phyloP scores from a whole-genome alignment of 2,888 invertebrate species.

The Aproaerema taeniolella region DNA sequence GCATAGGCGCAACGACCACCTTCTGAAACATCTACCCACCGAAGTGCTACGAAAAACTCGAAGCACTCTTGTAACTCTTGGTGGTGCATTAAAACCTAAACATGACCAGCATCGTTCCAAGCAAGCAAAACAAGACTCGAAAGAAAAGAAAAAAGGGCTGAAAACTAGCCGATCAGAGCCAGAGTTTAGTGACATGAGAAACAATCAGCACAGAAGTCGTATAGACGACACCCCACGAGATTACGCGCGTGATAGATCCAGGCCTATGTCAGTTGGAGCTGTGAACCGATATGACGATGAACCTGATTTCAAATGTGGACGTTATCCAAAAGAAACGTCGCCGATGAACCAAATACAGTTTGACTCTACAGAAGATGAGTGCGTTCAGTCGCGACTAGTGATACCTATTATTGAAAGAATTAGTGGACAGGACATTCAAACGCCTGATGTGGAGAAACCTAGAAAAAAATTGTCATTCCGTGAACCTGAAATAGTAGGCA shows the following conservation, averaged over 20 bases:
- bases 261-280: conserved; percentile 62
- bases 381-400: conserved; percentile 59
- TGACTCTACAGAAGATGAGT: conserved; percentile 57
- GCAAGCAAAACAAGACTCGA: conserved; percentile 59
- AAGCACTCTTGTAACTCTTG: conserved; percentile 61
- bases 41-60: conserved; percentile 66
- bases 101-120: conserved; percentile 44
- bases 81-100: conserved; percentile 66
- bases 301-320: conserved; percentile 37
- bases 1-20: conserved; percentile 57
- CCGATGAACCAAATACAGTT: conserved; percentile 41
- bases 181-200: conserved; percentile 53
- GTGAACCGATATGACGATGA: conserved; percentile 52
- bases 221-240: conserved; percentile 43
- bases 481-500: conserved; percentile 85
- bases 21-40: conserved; percentile 60
- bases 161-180: conserved; percentile 60
- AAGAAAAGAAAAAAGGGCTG: conserved; percentile 54
- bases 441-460: conserved; percentile 76
- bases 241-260: conserved; percentile 36
- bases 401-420: conserved; percentile 62
- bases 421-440: conserved; percentile 36
- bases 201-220: conserved; percentile 53
- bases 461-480: conserved; percentile 92
- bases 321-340: conserved; percentile 39